Base-by-base conservation (phyloP, 1,140 invertebrate genomes). In the Trinorchestia longiramus region DNA sequence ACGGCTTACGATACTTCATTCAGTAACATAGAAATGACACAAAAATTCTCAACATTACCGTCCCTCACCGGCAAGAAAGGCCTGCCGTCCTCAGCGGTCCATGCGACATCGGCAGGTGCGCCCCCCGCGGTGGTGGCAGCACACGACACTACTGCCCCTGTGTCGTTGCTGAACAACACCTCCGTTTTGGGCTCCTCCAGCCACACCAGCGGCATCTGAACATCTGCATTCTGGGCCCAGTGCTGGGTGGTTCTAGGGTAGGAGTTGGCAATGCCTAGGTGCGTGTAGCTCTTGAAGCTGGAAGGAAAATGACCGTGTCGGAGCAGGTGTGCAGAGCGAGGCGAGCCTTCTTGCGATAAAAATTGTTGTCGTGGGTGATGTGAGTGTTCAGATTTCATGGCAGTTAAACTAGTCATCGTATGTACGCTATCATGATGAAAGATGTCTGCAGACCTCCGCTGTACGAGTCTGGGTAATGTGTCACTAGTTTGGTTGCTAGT, bases 161-260 rank as follows among this genome's bases (percentile, higher is more conserved):
- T 94, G 92, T 94, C 43, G 92, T 94, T 94, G 92, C 92, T 94
- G 92, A 94, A 94, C 43, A 94, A 15, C 36, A 94, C 41, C 92
- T 94, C 36, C 43, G 43, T 45, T 36, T 94, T 42, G 43, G 92
- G 92, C 92, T 94, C 92, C 92, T 94, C 43, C 43, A 45, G 43
- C 92, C 92, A 94, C 43, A 45, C 92, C 43, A 94, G 44, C 43
- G 92, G 92, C 92, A 94, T n/a, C 92, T 42, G 43, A n/a, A 40
- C 44, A 28, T 94, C 92, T 94, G 43, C 17, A 44, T 94, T 47
- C 8, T 42, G 44, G 11, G 92, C 40, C 43, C 92, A 45, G 19
- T 8, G 43, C 19, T 94, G 43, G 0, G 43, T 91, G 41, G 43
- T 42, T 44, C 47, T 94, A 43, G 44, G 44, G 40, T 94, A 43